These are phyloP conservation scores for Epiperipatus broadwayi DNA, from an alignment of 2,888 invertebrate genomes.

Conservation along the genomic window DNA sequence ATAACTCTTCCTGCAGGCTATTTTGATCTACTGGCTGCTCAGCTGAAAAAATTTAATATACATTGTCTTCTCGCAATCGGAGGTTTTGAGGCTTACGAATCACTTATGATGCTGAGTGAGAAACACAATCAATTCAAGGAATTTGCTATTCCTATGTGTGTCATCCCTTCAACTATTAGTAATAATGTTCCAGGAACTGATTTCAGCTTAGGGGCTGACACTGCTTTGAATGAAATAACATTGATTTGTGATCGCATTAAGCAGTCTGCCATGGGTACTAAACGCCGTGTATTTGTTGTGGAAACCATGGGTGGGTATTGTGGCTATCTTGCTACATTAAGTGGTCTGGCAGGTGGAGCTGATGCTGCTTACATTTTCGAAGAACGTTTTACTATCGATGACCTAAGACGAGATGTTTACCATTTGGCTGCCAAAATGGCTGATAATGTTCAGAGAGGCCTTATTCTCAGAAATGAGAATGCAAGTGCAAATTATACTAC, in stretches of 20 bases:
- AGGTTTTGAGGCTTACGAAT: conserved; percentile 90
- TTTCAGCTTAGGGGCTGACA: conserved; percentile 89
- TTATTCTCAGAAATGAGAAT: conserved; percentile 81
- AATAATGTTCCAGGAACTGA: conserved; percentile 99
- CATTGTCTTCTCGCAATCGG: no score
- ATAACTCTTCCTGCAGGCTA: conserved; percentile 50
- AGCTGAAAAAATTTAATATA: conserved; percentile 70
- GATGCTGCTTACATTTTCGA: conserved; percentile 98
- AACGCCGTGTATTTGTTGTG: conserved; percentile 89
- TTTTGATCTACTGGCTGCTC: conserved; percentile 57
- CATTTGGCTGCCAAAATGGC: conserved; percentile 95
- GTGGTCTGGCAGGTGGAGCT: conserved; percentile 89
- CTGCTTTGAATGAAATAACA: conserved; percentile 94
- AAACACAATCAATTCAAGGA: conserved; percentile 51
- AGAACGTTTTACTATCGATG: conserved; percentile 78
- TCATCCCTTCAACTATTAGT: conserved; percentile 91
- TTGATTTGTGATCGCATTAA: conserved; percentile 83
- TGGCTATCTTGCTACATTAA: conserved; percentile 88
- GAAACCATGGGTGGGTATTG: conserved; percentile 99
- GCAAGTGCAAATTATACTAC: conserved; percentile 91
- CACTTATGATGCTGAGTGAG: conserved; percentile 53
- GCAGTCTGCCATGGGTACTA: conserved; percentile 96
- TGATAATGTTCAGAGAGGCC: conserved; percentile 57
- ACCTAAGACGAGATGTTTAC: conserved; percentile 72
- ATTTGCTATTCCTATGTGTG: conserved; percentile 80